Percentiles rank a stretch among this genome's conserved stretches.
Evolutionary conservation across 2,797 vertebrate genomes (phyloP).

Genomic region (Mycteria americana): DNA sequence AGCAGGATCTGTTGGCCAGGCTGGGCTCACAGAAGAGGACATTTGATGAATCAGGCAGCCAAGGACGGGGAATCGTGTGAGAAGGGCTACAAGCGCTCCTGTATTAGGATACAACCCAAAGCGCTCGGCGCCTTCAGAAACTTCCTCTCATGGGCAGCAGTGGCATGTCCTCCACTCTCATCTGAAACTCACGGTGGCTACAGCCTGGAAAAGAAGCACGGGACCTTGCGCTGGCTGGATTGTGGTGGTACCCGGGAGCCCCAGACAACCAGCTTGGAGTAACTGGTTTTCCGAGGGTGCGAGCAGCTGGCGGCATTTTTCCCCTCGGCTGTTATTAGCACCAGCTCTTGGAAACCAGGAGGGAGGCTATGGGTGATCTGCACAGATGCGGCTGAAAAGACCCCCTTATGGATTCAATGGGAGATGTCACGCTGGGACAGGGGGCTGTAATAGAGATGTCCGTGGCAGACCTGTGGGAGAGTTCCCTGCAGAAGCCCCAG

Average conservation of each 20-base stretch:
- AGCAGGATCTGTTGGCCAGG: background rate
- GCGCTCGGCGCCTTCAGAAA: background rate
- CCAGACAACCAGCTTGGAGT: background rate
- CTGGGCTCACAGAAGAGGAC: background rate
- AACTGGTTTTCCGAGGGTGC: rapidly evolving
- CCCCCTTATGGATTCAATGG: background rate
- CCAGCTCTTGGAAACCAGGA: background rate
- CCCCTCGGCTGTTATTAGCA: rapidly evolving
- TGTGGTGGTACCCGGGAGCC: background rate
- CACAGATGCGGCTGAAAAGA: background rate
- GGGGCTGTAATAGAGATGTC: background rate
- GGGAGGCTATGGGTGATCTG: background rate
- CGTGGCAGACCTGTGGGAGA: background rate
- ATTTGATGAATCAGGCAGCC: background rate
- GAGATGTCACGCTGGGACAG: background rate
- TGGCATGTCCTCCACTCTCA: background rate
- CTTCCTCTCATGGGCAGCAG: rapidly evolving
- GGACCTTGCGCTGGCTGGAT: background rate
- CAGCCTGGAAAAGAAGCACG: background rate
- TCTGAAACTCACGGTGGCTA: background rate
- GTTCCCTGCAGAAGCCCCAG: background rate
- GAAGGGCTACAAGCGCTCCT: background rate
- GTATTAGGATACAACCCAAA: background rate
- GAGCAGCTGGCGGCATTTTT: rapidly evolving
- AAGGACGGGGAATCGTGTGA: background rate